Conservation (phyloP, 2,797 vertebrate species). For the Cebuella pygmaea region DNA sequence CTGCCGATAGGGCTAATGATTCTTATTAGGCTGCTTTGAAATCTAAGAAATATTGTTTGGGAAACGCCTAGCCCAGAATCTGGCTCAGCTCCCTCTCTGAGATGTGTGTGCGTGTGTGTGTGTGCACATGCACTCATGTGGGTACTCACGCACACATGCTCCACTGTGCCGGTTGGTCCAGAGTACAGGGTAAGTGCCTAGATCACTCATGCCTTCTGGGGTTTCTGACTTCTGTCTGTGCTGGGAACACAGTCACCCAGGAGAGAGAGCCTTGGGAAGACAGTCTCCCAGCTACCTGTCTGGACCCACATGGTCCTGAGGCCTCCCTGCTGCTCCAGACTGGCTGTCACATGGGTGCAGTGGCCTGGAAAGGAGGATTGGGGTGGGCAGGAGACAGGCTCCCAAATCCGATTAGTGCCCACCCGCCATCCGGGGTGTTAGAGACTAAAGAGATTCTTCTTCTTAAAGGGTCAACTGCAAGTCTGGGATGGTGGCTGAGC, state of each 20-base stretch:
- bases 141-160: neutral
- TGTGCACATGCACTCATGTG: rapidly evolving
- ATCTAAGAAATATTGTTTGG: neutral
- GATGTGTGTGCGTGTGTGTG: neutral
- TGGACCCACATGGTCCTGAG: neutral
- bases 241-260: neutral
- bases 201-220: neutral
- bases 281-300: neutral
- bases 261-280: neutral
- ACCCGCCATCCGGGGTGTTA: slow-evolving; percentile 52
- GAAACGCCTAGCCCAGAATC: neutral
- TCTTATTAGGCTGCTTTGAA: neutral
- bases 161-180: neutral
- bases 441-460: slow-evolving; percentile 66
- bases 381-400: slow-evolving; percentile 64
- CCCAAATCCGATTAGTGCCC: slow-evolving; percentile 64
- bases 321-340: slow-evolving; percentile 28
- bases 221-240: slow-evolving; percentile 18
- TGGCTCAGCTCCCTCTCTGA: neutral
- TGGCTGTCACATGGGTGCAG: slow-evolving; percentile 64
- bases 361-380: slow-evolving; percentile 74
- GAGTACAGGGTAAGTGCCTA: neutral
- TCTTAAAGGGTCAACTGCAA: slow-evolving; percentile 67
- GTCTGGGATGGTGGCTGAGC: neutral
- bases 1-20: neutral